Evolutionary conservation across 2,797 vertebrate genomes (phyloP), one percentile per base, ranked within the genome.

Genomic region (Poeciliopsis presidionis): DNA sequence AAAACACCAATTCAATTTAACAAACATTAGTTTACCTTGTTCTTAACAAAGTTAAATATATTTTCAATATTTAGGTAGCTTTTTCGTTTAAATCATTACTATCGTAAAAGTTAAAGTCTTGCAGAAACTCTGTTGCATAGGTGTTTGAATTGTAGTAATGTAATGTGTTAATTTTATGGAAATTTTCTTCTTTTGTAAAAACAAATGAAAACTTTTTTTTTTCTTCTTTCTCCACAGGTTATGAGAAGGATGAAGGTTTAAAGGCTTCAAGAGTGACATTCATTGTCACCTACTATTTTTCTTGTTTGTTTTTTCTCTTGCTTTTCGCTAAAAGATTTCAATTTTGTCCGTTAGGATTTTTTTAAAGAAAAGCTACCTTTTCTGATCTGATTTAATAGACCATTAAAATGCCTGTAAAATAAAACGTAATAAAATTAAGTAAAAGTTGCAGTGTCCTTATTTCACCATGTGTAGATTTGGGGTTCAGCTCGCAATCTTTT

Each of bases 161-260:
- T 63, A 41, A 45, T 12, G 3, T 49, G 0, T 46, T 74, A 0
- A 57, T 30, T 13, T 65, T 28, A 25, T 41, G 16, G 0, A 72
- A 53, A 39, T 13, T 1, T 45, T 1, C 73, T 46, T 80, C 6
- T 73, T 67, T 61, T 36, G 7, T 53, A 53, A 53, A 63, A 33
- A 18, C 57, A 45, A 43, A 45, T 4, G 25, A 28, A n/a, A 13
- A 13, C 43, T 39, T 33, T n/a, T 51, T 22, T 46, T 43, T 43
- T 69, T 55, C 69, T 6, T 70, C 33, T 80, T 69, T 55, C 28
- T 36, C 49, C 47, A 79, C 90, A 94, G 92, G 89, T 94, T 83
- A 94, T 93, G 86, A 87, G 72, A 49, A 91, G 77, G 75, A 93
- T 95, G 84, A 95, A 95, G 86, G 63, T 95, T 51, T 95, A 87